phyloP scores from a whole-genome alignment of 2,888 invertebrate genomes.

The Halocaridina rubra region DNA sequence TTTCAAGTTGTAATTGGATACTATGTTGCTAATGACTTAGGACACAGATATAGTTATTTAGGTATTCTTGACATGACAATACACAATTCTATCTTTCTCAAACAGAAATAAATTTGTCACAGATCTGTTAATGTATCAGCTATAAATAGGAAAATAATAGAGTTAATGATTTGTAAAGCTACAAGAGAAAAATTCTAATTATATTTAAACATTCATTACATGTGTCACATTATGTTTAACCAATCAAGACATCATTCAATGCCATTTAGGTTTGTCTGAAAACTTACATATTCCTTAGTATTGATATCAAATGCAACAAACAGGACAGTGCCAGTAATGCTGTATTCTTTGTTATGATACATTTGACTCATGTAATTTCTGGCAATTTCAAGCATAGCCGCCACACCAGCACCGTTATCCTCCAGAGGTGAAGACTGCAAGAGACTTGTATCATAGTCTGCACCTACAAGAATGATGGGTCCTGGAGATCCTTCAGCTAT shows the following conservation, averaged over 20 bases:
- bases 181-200: too few species aligned
- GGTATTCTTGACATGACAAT: too few species aligned
- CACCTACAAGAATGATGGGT: conserved; percentile 25
- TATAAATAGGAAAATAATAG: too few species aligned
- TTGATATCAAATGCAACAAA: conserved; percentile 48
- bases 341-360: not conserved
- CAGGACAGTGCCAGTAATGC: not conserved
- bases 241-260: not conserved
- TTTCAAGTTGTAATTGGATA: too few species aligned
- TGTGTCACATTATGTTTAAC: not conserved
- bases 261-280: not conserved
- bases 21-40: too few species aligned
- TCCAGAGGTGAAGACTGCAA: conserved; percentile 9
- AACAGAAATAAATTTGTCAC: too few species aligned
- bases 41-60: too few species aligned
- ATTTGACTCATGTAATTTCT: conserved; percentile 10
- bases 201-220: too few species aligned
- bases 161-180: too few species aligned
- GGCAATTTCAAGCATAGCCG: conserved; percentile 42
- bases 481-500: not conserved
- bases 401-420: conserved; percentile 45
- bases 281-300: conserved; percentile 39
- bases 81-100: too few species aligned
- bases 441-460: conserved; percentile 30
- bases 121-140: too few species aligned